Evolutionary conservation across 2,113 vertebrate species (phyloP).

Genomic region (Egretta garzetta): DNA sequence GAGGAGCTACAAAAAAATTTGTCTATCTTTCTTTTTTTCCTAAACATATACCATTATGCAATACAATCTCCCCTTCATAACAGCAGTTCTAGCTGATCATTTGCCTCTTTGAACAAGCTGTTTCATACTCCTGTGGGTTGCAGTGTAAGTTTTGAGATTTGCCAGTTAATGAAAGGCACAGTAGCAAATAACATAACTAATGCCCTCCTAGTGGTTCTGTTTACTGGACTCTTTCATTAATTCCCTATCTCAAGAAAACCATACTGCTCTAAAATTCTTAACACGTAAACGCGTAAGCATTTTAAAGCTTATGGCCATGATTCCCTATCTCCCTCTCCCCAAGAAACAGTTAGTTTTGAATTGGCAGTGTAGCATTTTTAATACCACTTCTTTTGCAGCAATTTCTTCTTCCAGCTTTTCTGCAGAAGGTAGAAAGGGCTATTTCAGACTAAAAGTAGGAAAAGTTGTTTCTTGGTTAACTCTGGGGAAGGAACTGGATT

Average conservation of each 20-base stretch:
- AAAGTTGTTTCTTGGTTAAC: background rate
- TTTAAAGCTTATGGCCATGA: background rate
- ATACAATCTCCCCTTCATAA: background rate
- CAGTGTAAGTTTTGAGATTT: background rate
- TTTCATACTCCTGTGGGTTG: background rate
- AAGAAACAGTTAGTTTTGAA: background rate
- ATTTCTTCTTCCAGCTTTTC: background rate
- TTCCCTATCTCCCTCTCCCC: background rate
- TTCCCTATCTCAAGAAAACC: background rate
- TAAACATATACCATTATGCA: background rate
- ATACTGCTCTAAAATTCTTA: background rate
- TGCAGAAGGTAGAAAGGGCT: background rate
- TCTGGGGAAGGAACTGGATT: background rate
- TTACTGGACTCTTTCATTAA: background rate
- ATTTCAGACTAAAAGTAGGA: background rate
- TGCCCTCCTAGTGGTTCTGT: background rate
- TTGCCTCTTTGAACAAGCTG: background rate
- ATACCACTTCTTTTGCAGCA: background rate
- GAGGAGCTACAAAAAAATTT: background rate
- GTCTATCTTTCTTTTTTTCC: background rate
- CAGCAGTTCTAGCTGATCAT: background rate
- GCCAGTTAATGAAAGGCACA: background rate
- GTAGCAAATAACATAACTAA: constrained; percentile 1
- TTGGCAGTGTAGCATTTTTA: background rate
- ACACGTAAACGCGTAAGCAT: background rate